Conservation (phyloP, 2,888 invertebrate species). For the Pomacea canaliculata region DNA sequence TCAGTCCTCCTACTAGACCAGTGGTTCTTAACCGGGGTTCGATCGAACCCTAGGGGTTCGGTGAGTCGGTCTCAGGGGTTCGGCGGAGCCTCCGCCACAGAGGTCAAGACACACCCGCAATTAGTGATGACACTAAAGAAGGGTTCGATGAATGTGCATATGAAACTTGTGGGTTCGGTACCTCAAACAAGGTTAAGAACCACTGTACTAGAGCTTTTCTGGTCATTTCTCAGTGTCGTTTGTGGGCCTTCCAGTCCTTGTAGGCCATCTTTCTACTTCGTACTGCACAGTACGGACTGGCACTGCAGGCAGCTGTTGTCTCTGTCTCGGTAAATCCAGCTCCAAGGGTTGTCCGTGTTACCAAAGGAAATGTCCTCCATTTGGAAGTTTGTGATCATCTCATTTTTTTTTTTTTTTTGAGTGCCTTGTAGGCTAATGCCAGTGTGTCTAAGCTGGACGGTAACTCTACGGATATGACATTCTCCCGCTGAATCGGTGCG, state of each 20-base stretch:
- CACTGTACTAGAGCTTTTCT: too few relatives aligned
- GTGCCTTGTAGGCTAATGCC: conserved; percentile 47
- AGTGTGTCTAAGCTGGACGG: conserved; percentile 37
- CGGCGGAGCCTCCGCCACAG: too few relatives aligned
- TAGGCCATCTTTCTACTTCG: conserved; percentile 58
- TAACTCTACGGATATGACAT: conserved; percentile 39
- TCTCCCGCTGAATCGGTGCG: conserved; percentile 53
- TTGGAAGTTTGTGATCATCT: conserved; percentile 35
- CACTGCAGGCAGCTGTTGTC: conserved; percentile 38
- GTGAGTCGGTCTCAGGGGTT: too few relatives aligned
- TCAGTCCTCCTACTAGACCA: too few relatives aligned
- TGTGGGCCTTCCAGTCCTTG: conserved; percentile 58
- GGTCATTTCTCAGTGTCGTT: conserved; percentile 29
- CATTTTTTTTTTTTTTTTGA: conserved; percentile 35
- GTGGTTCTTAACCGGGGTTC: too few relatives aligned
- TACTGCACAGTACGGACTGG: conserved; percentile 58
- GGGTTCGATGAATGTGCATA: too few relatives aligned
- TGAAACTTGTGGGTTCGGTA: too few relatives aligned
- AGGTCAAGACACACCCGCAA: too few relatives aligned
- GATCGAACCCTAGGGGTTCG: too few relatives aligned
- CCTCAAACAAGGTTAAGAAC: too few relatives aligned
- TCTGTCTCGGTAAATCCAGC: conserved; percentile 55
- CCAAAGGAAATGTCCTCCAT: conserved; percentile 63
- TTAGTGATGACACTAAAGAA: too few relatives aligned
- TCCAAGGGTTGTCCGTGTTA: conserved; percentile 51